Evolutionary conservation across 2,113 vertebrate species (phyloP).

Genomic region (Xerus inauris): DNA sequence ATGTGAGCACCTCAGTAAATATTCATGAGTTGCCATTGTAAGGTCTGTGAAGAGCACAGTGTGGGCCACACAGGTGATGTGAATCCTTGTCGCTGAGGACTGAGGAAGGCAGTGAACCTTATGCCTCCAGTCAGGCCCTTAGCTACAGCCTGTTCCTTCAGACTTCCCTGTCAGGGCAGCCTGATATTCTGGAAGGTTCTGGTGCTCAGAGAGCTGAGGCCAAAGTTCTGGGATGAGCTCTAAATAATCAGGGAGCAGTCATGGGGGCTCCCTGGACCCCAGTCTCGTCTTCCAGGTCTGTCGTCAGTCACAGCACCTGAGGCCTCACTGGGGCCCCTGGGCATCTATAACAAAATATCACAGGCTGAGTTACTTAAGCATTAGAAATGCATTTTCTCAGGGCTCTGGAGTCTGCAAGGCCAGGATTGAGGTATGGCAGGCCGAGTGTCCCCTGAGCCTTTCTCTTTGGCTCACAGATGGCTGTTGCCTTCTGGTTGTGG

Average conservation of each 20-base stretch:
- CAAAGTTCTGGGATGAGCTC: neutral
- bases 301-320: neutral
- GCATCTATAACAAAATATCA: neutral
- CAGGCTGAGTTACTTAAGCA: neutral
- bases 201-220: neutral
- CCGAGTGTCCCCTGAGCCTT: accelerated
- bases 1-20: conserved; percentile 85
- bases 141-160: conserved; percentile 65
- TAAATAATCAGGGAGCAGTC: too few relatives aligned
- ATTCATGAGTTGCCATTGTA: conserved; percentile 85
- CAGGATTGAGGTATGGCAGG: neutral
- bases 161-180: neutral
- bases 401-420: neutral
- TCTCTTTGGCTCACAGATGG: neutral
- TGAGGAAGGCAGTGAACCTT: conserved; percentile 49
- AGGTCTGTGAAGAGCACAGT: conserved; percentile 72
- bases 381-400: neutral
- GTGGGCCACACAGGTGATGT: conserved; percentile 78
- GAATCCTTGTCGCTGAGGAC: conserved; percentile 55
- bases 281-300: neutral
- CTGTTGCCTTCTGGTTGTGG: too few relatives aligned
- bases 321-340: neutral
- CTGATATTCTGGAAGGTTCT: neutral
- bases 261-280: accelerated
- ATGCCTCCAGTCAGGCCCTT: conserved; percentile 72